Conservation (phyloP, 2,113 vertebrate species). For the Barnardius zonarius region DNA sequence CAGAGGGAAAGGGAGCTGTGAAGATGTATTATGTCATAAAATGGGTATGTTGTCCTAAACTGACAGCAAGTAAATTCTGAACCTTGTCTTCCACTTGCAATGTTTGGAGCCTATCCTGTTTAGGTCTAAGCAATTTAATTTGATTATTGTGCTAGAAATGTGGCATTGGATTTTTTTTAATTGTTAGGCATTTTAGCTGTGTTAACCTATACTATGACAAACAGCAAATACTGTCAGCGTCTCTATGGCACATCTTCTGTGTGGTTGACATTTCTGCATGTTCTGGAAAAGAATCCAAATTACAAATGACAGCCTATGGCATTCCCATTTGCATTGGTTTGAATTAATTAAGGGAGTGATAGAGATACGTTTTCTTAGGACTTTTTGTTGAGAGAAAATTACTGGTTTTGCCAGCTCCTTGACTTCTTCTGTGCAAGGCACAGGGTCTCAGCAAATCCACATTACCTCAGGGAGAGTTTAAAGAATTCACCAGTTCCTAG, state of each 20-base stretch:
- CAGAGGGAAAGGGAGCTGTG: not conserved
- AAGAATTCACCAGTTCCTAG: not conserved
- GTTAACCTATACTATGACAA: not conserved
- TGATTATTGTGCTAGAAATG: not conserved
- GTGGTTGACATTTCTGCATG: not conserved
- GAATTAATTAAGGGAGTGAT: not conserved
- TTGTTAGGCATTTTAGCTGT: not conserved
- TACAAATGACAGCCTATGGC: not conserved
- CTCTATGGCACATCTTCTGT: not conserved
- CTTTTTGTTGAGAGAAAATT: not conserved
- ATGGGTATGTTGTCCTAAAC: not conserved
- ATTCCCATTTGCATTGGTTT: not conserved
- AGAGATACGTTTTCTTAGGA: not conserved
- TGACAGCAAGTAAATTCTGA: not conserved
- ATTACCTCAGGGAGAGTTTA: not conserved
- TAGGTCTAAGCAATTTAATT: not conserved
- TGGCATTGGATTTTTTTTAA: not conserved
- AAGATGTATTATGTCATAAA: not conserved
- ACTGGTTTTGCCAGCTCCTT: not conserved
- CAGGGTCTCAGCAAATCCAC: not conserved
- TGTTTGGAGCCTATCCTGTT: not conserved
- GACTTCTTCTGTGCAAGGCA: not conserved
- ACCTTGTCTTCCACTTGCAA: not conserved
- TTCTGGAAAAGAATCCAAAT: not conserved
- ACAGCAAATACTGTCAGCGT: not conserved